Percentiles rank a stretch among this genome's conserved stretches.
phyloP scores from a whole-genome alignment of 2,888 invertebrate genomes.

The Tinea pellionella region DNA sequence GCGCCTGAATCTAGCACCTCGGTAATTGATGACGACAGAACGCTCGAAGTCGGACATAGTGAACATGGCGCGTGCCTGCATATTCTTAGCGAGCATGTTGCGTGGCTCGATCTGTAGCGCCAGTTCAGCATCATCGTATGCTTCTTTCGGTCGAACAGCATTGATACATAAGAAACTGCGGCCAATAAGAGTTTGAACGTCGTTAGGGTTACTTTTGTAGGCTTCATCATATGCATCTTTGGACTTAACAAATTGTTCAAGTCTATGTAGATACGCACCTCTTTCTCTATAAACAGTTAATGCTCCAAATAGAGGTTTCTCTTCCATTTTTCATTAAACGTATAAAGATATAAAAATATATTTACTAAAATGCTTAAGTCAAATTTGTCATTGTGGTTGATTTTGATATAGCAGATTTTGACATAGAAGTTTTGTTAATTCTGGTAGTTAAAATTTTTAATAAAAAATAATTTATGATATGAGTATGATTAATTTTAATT shows the following conservation, averaged over 20 bases:
- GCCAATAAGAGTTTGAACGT: constrained; percentile 48
- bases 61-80: constrained; percentile 58
- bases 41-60: constrained; percentile 59
- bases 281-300: constrained; percentile 56
- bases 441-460: no score
- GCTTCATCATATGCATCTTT: constrained; percentile 56
- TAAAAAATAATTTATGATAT: no score
- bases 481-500: no score
- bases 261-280: constrained; percentile 47
- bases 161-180: constrained; percentile 56
- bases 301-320: constrained; percentile 46
- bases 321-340: constrained; percentile 42
- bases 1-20: constrained; percentile 39
- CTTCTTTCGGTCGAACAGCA: constrained; percentile 50
- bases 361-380: neutral
- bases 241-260: constrained; percentile 58
- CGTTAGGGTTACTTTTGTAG: constrained; percentile 37
- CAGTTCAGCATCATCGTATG: constrained; percentile 51
- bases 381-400: neutral
- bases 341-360: neutral
- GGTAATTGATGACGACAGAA: constrained; percentile 55
- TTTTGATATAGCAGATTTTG: no score
- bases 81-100: constrained; percentile 54
- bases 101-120: constrained; percentile 49
- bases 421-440: no score